Evolutionary conservation across 2,797 vertebrate genomes (phyloP).

Genomic region (Emydoidea blandingii): DNA sequence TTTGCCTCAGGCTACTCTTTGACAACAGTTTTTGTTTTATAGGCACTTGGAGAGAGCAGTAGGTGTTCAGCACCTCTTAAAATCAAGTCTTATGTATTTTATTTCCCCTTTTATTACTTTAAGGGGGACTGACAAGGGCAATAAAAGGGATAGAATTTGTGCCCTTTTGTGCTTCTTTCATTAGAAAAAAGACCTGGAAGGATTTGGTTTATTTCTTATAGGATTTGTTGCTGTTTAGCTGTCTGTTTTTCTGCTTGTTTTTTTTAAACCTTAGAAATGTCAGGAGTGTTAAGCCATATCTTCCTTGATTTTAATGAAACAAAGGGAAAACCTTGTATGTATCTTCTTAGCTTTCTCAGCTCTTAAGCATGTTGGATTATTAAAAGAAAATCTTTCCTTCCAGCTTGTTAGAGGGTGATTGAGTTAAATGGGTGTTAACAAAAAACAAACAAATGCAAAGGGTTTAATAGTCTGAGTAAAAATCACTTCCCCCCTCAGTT

Average conservation of each 20-base stretch:
- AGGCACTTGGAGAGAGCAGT: neutral
- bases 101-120: neutral
- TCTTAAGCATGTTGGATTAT: neutral
- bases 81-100: neutral
- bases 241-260: neutral
- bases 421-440: constrained; percentile 30
- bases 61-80: neutral
- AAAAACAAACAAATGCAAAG: neutral
- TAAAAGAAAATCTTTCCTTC: neutral
- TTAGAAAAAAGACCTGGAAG: neutral
- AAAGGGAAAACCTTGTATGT: neutral
- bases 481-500: neutral
- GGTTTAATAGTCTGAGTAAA: neutral
- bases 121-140: neutral
- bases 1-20: neutral
- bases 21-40: neutral
- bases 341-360: neutral
- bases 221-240: neutral
- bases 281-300: neutral
- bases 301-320: neutral
- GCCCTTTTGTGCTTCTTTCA: neutral
- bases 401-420: neutral
- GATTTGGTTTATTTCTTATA: neutral
- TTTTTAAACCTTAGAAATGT: neutral
- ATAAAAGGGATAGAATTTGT: neutral